Conservation (phyloP, 1,140 invertebrate species). For the Drosophila nannoptera region DNA sequence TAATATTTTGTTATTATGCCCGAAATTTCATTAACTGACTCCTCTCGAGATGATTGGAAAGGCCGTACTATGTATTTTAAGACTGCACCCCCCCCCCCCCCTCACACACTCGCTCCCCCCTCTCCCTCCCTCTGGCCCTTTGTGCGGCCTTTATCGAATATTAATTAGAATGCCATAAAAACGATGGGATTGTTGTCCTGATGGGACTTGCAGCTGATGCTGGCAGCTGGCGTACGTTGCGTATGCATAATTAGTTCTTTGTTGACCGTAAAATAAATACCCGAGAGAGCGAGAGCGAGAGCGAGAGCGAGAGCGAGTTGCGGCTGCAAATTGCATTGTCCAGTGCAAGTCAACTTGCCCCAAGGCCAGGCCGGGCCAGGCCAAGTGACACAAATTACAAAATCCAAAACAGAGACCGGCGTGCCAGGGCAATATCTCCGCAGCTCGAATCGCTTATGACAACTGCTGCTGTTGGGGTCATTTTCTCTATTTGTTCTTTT, state of each 20-base stretch:
- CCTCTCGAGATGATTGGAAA: too few species aligned
- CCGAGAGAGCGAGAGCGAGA: not conserved
- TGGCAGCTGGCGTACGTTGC: not conserved
- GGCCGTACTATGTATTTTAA: too few species aligned
- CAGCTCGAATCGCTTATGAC: conserved; percentile 20
- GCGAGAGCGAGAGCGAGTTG: not conserved
- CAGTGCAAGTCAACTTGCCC: conserved; percentile 37
- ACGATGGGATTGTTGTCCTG: not conserved
- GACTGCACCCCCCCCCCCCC: too few species aligned
- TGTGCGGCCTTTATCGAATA: not conserved
- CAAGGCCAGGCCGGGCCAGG: conserved; percentile 1
- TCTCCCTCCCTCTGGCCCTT: too few species aligned
- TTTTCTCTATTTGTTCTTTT: not conserved
- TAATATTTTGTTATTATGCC: not conserved
- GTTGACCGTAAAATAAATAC: conserved; percentile 43
- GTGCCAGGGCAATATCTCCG: not conserved
- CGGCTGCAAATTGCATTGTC: conserved; percentile 58
- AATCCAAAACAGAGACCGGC: conserved; percentile 2
- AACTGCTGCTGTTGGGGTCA: not conserved
- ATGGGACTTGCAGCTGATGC: not conserved
- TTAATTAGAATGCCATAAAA: not conserved
- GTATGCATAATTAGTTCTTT: conserved; percentile 21
- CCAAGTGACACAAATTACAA: conserved; percentile 37
- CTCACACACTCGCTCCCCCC: too few species aligned
- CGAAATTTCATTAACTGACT: too few species aligned